Evolutionary conservation across 2,888 invertebrate species (phyloP).

Genomic region (Heteropelma amictum): DNA sequence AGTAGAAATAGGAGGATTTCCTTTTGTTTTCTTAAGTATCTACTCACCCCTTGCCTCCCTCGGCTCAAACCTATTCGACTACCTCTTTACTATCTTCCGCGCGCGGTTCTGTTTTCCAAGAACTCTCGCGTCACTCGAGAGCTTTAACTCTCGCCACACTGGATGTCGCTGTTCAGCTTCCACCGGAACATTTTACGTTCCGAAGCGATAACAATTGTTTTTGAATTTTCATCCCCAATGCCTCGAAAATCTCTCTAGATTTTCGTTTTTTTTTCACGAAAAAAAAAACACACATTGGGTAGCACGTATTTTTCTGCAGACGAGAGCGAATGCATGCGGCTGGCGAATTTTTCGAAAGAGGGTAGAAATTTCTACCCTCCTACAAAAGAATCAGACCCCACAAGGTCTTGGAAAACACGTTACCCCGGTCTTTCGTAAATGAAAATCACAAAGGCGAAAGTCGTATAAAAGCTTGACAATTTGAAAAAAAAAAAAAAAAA

Average conservation of each 20-base stretch:
- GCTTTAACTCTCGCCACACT: constrained; percentile 38
- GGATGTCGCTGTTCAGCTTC: constrained; percentile 14
- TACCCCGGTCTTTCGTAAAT: too few species aligned
- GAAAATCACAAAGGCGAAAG: too few species aligned
- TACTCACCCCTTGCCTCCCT: constrained; percentile 52
- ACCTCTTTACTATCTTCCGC: constrained; percentile 4
- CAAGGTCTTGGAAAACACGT: too few species aligned
- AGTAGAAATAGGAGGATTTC: constrained; percentile 24
- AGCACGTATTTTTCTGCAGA: too few species aligned
- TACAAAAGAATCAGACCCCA: too few species aligned
- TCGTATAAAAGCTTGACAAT: too few species aligned
- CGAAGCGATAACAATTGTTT: not conserved
- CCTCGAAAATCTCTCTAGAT: not conserved
- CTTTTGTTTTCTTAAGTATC: constrained; percentile 58
- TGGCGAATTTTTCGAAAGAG: too few species aligned
- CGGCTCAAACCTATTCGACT: constrained; percentile 4
- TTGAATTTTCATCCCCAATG: not conserved
- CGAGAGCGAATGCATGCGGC: too few species aligned
- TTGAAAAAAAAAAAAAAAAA: too few species aligned
- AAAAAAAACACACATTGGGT: not conserved
- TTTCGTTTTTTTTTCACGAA: not conserved
- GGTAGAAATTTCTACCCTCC: too few species aligned
- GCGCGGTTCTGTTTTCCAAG: constrained; percentile 22
- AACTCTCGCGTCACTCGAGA: constrained; percentile 54
- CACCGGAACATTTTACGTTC: not conserved